These are phyloP conservation scores for Mesorhabditis belari DNA, from an alignment of 2,888 invertebrate genomes.

Conservation along the genomic window DNA sequence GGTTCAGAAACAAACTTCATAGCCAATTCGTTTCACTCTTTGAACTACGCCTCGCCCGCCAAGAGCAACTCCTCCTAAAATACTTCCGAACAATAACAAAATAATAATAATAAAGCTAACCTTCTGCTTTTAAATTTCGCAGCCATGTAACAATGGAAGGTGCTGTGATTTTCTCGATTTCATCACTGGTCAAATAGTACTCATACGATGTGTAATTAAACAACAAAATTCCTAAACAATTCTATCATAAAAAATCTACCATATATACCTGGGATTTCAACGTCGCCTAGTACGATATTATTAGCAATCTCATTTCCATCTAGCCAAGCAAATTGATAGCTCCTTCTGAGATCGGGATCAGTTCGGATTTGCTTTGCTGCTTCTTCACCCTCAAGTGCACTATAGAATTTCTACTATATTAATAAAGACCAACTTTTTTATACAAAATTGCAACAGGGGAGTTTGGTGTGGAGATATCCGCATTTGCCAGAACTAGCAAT, in stretches of 20 bases:
- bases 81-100: neutral
- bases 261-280: constrained; percentile 71
- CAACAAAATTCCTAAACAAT: constrained; percentile 74
- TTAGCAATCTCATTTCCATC: constrained; percentile 82
- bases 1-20: constrained; percentile 6
- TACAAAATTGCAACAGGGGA: neutral
- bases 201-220: constrained; percentile 85
- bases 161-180: constrained; percentile 69
- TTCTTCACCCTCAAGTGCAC: constrained; percentile 24
- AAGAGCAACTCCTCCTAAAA: neutral
- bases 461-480: constrained; percentile 5
- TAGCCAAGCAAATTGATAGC: constrained; percentile 84
- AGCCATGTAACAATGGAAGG: constrained; percentile 38
- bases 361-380: constrained; percentile 25
- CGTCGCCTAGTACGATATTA: constrained; percentile 80
- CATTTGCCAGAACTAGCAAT: constrained; percentile 32
- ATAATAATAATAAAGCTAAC: neutral
- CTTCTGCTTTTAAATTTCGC: constrained; percentile 57
- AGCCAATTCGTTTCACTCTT: constrained; percentile 16
- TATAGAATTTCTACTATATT: constrained; percentile 14
- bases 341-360: constrained; percentile 15
- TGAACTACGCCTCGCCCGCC: constrained; percentile 12
- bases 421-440: neutral
- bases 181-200: constrained; percentile 80
- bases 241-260: no score